These are phyloP conservation scores for Sceloporus tristichus DNA, from an alignment of 2,113 vertebrate genomes.

Conservation along the genomic window DNA sequence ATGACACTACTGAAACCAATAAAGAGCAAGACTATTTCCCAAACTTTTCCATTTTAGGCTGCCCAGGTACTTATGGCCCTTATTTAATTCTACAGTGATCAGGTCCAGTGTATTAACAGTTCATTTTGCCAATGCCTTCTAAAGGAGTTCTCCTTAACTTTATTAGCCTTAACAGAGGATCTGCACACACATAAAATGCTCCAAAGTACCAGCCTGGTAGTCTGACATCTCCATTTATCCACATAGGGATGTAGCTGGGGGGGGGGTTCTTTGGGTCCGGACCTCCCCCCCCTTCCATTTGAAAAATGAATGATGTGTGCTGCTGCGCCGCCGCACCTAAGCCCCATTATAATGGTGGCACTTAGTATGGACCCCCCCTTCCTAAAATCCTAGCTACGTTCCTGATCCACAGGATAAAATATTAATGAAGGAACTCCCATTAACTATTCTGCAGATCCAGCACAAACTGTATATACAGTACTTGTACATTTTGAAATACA, in stretches of 20 bases:
- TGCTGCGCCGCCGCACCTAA: no score
- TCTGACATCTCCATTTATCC: neutral
- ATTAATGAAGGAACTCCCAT: slow-evolving; percentile 1
- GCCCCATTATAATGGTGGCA: no score
- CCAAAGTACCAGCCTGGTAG: neutral
- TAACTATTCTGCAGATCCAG: neutral
- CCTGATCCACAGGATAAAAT: neutral
- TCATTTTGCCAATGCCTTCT: neutral
- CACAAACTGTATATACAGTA: neutral
- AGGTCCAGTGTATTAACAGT: no score
- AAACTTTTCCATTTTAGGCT: neutral
- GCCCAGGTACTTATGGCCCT: neutral
- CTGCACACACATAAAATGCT: neutral
- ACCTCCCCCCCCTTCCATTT: no score
- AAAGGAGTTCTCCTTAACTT: neutral
- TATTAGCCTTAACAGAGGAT: neutral
- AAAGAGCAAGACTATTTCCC: no score
- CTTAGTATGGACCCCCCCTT: no score
- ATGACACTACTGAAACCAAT: no score
- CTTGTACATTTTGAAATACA: no score
- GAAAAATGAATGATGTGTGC: no score
- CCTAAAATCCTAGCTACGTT: no score
- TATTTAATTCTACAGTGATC: neutral
- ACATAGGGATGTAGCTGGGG: no score
- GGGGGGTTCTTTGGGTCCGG: no score